Conservation (phyloP, 1,140 invertebrate genomes). For the Macrocentrus cingulum region DNA sequence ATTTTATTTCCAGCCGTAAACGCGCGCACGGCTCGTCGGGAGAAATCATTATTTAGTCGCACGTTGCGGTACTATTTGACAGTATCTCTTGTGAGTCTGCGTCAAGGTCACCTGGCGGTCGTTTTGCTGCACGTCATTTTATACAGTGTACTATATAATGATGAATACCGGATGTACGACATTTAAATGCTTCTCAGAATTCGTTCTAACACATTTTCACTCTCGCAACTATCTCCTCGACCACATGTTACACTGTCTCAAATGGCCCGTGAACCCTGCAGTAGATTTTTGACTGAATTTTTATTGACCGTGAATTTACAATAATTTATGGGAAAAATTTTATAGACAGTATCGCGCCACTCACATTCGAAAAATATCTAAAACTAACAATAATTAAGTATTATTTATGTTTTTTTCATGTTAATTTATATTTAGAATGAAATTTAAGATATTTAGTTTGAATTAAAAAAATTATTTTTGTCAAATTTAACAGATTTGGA, state of each 20-base stretch:
- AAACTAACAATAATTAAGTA: too few species aligned
- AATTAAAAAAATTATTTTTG: too few species aligned
- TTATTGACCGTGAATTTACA: slow-evolving; percentile 2
- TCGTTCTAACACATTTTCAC: slow-evolving; percentile 20
- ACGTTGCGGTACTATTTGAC: slow-evolving; percentile 13
- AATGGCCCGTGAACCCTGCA: slow-evolving; percentile 42
- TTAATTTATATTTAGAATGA: too few species aligned
- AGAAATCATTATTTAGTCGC: slow-evolving; percentile 21
- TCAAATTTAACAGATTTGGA: too few species aligned
- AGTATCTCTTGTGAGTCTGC: not conserved
- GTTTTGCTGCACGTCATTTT: not conserved
- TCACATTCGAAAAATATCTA: too few species aligned
- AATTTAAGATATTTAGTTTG: too few species aligned
- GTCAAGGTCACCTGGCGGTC: not conserved
- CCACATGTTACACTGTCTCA: slow-evolving; percentile 43
- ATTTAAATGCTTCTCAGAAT: slow-evolving; percentile 45
- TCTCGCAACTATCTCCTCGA: slow-evolving; percentile 37
- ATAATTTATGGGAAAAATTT: not conserved
- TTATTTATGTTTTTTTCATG: too few species aligned
- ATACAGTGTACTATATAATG: not conserved
- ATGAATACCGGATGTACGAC: slow-evolving; percentile 27
- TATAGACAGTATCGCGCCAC: too few species aligned
- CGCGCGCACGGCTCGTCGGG: too few species aligned
- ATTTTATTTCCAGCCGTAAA: slow-evolving; percentile 24
- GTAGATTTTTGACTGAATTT: slow-evolving; percentile 6